Conservation (phyloP, 2,797 vertebrate genomes). For the Todus mexicanus region DNA sequence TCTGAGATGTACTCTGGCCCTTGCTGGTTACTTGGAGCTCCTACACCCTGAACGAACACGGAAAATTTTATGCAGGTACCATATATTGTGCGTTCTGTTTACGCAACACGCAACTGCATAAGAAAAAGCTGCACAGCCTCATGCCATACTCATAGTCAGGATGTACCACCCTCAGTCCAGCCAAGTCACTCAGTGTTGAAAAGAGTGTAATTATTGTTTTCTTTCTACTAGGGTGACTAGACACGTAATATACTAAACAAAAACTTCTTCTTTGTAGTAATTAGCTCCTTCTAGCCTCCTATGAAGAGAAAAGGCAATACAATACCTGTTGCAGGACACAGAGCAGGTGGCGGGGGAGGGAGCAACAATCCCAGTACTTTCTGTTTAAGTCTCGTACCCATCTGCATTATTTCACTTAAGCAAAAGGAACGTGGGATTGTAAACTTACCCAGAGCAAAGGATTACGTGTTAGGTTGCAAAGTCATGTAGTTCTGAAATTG, state of each 20-base stretch:
- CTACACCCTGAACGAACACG: neutral
- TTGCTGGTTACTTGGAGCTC: neutral
- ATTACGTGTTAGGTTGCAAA: neutral
- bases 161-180: neutral
- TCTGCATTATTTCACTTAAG: neutral
- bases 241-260: neutral
- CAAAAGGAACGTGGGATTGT: neutral
- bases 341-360: neutral
- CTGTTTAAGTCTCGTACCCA: neutral
- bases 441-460: neutral
- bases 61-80: rapidly evolving
- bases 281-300: neutral
- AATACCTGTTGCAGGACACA: neutral
- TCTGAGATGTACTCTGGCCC: rapidly evolving
- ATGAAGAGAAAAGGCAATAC: neutral
- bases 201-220: neutral
- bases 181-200: neutral
- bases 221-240: neutral
- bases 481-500: neutral
- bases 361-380: neutral
- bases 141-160: rapidly evolving
- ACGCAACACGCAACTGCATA: neutral
- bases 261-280: neutral
- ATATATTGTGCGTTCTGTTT: neutral
- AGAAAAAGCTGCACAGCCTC: neutral